Evolutionary conservation across 1,140 invertebrate species (phyloP), one percentile per base, ranked within the genome.

Genomic region (Rhyzopertha dominica): DNA sequence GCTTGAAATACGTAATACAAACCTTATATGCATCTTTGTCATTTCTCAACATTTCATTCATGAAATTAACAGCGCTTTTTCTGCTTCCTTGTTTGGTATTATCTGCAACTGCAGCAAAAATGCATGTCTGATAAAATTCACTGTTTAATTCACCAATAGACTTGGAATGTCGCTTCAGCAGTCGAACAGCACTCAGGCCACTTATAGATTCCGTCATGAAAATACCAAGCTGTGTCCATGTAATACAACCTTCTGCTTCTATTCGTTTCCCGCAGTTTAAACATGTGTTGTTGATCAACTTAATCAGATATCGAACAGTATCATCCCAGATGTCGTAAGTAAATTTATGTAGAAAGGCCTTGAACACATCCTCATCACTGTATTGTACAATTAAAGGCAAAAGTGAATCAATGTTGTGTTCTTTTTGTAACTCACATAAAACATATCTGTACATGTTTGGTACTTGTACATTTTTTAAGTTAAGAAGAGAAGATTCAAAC

Each of bases 161-260:
- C 18, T 57, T 30, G 10, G 62, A 35, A 49, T 69, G 64, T 20
- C 62, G 55, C 37, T 50, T 49, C 18, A 72, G 48, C 26, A 70
- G 49, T 23, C 53, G 47, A 17, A 62, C 35, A 0, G 66, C 54
- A 46, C 53, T 53, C 30, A 53, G 40, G 3, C 56, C 39, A 22
- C 61, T 62, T 31, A 72, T 56, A 12, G 58, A 62, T 51, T 67
- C 54, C n/a, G 71, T 31, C 44, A 66, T 59, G 2, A 56, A 31
- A 25, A 49, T 47, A 9, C 54, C 56, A 24, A 70, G 49, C 13
- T 61, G 43, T 18, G 54, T 65, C 70, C 70, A 72, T 8, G 51
- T 26, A 5, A 67, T 34, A n/a, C 45, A 18, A 12, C 31, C 47
- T 19, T 47, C 41, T 13, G 53, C 22, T 39, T 62, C 56, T 26